Evolutionary conservation across 2,888 invertebrate genomes (phyloP), one percentile per base, ranked within the genome.

Genomic region (Mylabris sibirica): DNA sequence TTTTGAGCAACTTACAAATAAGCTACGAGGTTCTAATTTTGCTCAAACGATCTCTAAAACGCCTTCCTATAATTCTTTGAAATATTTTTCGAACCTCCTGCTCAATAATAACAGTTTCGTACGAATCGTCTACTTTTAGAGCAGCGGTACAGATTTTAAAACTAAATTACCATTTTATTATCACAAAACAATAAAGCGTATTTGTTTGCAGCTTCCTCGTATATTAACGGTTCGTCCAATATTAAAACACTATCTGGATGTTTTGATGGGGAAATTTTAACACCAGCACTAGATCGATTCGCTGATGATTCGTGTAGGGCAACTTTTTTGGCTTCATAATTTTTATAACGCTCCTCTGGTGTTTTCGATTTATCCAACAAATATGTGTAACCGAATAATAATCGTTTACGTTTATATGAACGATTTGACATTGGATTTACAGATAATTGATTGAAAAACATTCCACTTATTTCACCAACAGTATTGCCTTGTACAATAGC

Each of bases 131-230:
- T n/a, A n/a, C n/a, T n/a, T n/a, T n/a, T n/a, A n/a, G n/a, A n/a
- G n/a, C n/a, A n/a, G n/a, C n/a, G n/a, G n/a, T n/a, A n/a, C n/a
- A n/a, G n/a, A n/a, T n/a, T 30, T 30, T 30, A 8, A 30, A 30
- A 30, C 30, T n/a, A 3, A 30, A 30, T 30, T 75, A 83, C 83
- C 78, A 80, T 71, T 70, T 76, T 76, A 61, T 75, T 76, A 78
- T 84, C 84, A 73, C 81, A 81, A 68, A 85, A 84, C 62, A 87
- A 81, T 20, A 90, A 73, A 24, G 87, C 89, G 78, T 88, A 89
- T 74, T 85, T 85, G 59, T 82, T 76, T 12, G 83, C 74, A 0
- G 85, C 85, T 6, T 87, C 86, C 3, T 85, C 82, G 75, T 89
- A 89, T 0, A 84, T 84, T 2, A 82, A 72, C 6, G 88, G 87